phyloP scores from a whole-genome alignment of 2,797 vertebrate species.

The Vespertilio murinus region DNA sequence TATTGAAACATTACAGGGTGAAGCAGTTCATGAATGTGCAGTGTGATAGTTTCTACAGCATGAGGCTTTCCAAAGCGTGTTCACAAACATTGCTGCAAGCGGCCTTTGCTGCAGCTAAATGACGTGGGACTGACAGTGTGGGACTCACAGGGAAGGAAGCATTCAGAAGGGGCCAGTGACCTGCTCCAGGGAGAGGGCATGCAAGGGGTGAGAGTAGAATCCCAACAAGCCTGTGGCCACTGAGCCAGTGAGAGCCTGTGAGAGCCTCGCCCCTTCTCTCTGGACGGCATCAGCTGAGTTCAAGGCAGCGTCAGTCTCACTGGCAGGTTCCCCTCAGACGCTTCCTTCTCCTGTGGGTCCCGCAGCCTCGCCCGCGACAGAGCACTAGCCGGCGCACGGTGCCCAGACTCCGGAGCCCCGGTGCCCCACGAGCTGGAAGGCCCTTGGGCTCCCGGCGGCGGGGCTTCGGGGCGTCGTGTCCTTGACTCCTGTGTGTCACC shows the following conservation, averaged over 20 bases:
- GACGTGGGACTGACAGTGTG: neutral
- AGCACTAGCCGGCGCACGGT: neutral
- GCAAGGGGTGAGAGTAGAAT: neutral
- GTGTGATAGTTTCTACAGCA: neutral
- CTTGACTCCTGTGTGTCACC: neutral
- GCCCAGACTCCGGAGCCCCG: neutral
- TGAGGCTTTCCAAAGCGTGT: neutral
- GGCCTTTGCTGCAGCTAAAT: neutral
- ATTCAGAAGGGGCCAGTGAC: neutral
- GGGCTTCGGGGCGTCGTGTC: neutral
- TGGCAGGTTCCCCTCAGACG: neutral
- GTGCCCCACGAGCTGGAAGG: neutral
- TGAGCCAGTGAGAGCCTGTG: neutral
- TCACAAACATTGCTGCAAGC: neutral
- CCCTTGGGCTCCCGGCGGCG: neutral
- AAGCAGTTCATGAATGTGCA: neutral
- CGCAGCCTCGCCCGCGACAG: neutral
- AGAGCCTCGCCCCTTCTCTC: neutral
- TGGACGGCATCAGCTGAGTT: neutral
- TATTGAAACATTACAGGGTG: neutral
- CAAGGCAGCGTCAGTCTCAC: rapidly evolving
- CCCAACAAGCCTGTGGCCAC: neutral
- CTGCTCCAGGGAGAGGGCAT: neutral
- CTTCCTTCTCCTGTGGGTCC: neutral
- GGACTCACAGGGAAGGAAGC: neutral